Percentiles rank a stretch among this genome's conserved stretches.
These are phyloP conservation scores for Drymonia ruficornis DNA, from an alignment of 2,888 invertebrate species.

Conservation along the genomic window DNA sequence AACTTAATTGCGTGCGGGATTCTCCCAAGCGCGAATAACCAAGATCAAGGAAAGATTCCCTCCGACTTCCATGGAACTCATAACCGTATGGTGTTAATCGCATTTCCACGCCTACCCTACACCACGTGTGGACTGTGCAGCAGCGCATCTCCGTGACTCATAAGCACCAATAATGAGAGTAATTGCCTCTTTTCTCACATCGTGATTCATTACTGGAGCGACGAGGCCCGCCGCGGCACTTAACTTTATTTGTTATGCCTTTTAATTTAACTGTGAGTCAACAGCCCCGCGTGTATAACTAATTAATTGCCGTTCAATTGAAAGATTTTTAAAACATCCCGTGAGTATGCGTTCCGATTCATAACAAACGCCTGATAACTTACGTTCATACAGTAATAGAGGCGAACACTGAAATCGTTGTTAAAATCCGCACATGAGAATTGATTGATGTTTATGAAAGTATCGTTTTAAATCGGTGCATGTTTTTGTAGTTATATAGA, in stretches of 20 bases:
- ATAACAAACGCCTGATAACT: slow-evolving; percentile 2
- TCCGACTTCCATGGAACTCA: slow-evolving; percentile 10
- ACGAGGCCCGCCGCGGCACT: slow-evolving; percentile 60
- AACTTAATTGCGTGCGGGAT: too few species aligned
- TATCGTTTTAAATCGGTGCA: too few species aligned
- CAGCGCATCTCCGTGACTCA: slow-evolving; percentile 65
- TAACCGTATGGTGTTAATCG: slow-evolving; percentile 20
- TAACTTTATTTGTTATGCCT: slow-evolving; percentile 68
- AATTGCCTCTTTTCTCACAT: slow-evolving; percentile 81
- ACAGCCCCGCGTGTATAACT: slow-evolving; percentile 54
- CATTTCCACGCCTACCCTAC: slow-evolving; percentile 30
- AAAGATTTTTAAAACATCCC: slow-evolving; percentile 47
- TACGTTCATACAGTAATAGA: slow-evolving; percentile 10
- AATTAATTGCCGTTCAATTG: slow-evolving; percentile 50
- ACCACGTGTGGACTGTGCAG: slow-evolving; percentile 45
- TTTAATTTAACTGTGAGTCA: slow-evolving; percentile 72
- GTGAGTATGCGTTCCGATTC: neutral
- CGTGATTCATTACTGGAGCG: slow-evolving; percentile 75
- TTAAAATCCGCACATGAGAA: slow-evolving; percentile 22
- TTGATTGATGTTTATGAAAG: neutral
- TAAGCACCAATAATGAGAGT: slow-evolving; percentile 70
- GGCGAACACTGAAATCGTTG: slow-evolving; percentile 20
- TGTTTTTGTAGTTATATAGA: too few species aligned
- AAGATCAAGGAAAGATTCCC: neutral
- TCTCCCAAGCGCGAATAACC: too few species aligned